Conservation (phyloP, 2,888 invertebrate species). For the Stenodera caucasica region DNA sequence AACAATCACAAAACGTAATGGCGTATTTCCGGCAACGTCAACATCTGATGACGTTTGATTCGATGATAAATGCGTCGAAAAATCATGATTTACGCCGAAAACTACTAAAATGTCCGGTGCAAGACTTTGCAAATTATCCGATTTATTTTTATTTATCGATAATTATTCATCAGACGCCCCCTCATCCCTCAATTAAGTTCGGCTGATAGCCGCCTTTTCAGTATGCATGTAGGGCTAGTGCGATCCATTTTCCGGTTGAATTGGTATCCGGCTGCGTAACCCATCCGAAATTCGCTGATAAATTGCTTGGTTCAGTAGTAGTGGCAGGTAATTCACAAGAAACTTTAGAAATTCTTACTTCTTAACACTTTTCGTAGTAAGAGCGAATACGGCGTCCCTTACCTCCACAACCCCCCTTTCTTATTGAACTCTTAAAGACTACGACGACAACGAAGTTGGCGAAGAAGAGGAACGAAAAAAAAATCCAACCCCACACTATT, state of each 20-base stretch:
- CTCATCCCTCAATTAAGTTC: slow-evolving; percentile 20
- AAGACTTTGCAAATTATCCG: neutral
- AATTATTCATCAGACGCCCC: slow-evolving; percentile 23
- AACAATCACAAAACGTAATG: slow-evolving; percentile 50
- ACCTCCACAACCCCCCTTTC: slow-evolving; percentile 23
- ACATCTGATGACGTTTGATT: slow-evolving; percentile 47
- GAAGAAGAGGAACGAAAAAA: neutral
- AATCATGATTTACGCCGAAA: slow-evolving; percentile 45
- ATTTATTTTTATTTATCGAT: neutral
- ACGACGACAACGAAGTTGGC: no score
- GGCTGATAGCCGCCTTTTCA: slow-evolving; percentile 16
- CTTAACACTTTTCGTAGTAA: slow-evolving; percentile 47
- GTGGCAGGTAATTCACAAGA: slow-evolving; percentile 63
- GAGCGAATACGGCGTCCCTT: neutral
- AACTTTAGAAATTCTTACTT: slow-evolving; percentile 54
- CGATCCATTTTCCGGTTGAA: slow-evolving; percentile 51
- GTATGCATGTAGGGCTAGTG: slow-evolving; percentile 46
- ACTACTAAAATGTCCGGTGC: neutral
- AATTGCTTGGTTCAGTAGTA: slow-evolving; percentile 65
- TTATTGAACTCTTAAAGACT: slow-evolving; percentile 12
- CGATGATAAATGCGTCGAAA: slow-evolving; percentile 53
- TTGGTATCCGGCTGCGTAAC: slow-evolving; percentile 47
- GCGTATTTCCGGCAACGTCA: slow-evolving; percentile 53
- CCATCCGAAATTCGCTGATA: slow-evolving; percentile 57
- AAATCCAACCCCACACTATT: neutral